phyloP scores from a whole-genome alignment of 92 coral and sea anemone species.

The Siderastrea siderea region DNA sequence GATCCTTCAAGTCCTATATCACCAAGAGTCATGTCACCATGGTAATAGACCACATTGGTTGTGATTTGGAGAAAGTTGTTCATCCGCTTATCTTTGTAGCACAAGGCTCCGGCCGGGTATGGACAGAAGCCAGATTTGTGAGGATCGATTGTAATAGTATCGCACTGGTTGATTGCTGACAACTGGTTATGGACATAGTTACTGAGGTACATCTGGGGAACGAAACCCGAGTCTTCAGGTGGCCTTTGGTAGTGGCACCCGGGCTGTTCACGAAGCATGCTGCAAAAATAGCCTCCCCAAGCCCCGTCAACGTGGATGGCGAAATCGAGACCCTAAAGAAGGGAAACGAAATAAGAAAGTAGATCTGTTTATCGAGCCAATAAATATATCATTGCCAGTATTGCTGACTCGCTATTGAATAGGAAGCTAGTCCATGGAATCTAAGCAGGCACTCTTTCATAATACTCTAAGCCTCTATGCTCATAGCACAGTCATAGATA shows the following conservation, averaged over 20 bases:
- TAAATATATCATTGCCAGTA: background rate
- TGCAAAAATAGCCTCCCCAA: conserved; percentile 97
- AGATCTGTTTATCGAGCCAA: background rate
- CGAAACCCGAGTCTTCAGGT: conserved; percentile 50
- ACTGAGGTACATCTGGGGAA: conserved; percentile 79
- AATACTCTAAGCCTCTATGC: too few species aligned
- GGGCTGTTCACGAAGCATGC: conserved; percentile 85
- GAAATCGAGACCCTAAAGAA: conserved; percentile 72
- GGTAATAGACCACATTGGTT: conserved; percentile 80
- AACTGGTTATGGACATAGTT: conserved; percentile 67
- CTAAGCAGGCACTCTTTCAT: too few species aligned
- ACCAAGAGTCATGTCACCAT: conserved; percentile 78
- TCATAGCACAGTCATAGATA: too few species aligned
- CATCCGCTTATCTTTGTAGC: conserved; percentile 87
- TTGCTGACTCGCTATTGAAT: background rate
- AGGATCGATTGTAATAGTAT: conserved; percentile 93
- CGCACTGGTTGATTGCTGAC: conserved; percentile 71
- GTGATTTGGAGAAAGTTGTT: conserved; percentile 82
- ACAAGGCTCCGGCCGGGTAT: conserved; percentile 89
- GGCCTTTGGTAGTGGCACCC: background rate
- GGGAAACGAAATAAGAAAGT: too few species aligned
- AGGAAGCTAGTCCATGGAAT: too few species aligned
- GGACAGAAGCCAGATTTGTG: conserved; percentile 96
- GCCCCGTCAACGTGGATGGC: conserved; percentile 87
- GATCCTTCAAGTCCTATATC: conserved; percentile 89